Conservation (phyloP, 35 echinoderm and acorn worm species). For the Heliocidaris tuberculata region DNA sequence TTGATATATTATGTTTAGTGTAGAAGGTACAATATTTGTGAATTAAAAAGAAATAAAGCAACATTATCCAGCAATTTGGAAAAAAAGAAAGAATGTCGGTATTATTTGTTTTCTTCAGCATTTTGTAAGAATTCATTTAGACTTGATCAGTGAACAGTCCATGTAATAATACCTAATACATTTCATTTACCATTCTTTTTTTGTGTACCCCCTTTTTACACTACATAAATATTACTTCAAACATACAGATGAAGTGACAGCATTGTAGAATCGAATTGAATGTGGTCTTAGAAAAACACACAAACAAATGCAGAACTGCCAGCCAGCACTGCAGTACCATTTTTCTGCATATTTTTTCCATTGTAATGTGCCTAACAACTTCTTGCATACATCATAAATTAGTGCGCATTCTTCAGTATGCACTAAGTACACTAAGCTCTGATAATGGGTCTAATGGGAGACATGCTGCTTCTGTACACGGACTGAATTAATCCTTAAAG, state of each 20-base stretch:
- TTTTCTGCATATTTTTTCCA: background rate
- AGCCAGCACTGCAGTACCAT: background rate
- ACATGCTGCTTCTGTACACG: background rate
- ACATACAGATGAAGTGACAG: too few relatives aligned
- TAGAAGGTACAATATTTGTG: background rate
- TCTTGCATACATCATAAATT: background rate
- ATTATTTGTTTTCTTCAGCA: too few relatives aligned
- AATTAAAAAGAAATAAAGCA: background rate
- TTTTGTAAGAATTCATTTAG: too few relatives aligned
- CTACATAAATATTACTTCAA: too few relatives aligned
- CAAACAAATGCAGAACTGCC: background rate
- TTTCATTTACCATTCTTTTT: too few relatives aligned
- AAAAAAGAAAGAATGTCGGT: too few relatives aligned
- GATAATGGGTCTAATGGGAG: background rate
- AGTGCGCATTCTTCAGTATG: background rate
- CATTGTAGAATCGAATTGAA: background rate
- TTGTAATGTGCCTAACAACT: background rate
- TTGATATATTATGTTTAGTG: too few relatives aligned
- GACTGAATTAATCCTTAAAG: background rate
- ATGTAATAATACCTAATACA: too few relatives aligned
- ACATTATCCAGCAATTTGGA: too few relatives aligned
- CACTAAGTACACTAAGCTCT: background rate
- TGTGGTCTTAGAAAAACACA: background rate
- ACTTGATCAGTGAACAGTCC: too few relatives aligned
- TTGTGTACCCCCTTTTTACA: too few relatives aligned